Conservation (phyloP, 2,888 invertebrate genomes). For the Himalopsyche tibetana region DNA sequence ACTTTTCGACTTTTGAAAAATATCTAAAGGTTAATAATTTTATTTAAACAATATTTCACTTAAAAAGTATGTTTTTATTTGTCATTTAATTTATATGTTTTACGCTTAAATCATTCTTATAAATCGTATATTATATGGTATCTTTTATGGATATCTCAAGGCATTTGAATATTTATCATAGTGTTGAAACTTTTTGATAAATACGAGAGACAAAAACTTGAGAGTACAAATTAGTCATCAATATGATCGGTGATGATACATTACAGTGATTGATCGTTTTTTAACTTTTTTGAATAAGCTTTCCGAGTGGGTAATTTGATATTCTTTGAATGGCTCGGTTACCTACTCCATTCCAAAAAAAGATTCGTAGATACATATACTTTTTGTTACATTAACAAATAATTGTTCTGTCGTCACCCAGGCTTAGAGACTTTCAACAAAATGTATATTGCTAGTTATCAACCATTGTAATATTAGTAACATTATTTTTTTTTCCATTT, state of each 20-base stretch:
- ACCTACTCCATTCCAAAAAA: neutral
- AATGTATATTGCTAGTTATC: too few species aligned
- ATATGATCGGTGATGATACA: conserved; percentile 20
- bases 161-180: neutral
- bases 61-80: neutral
- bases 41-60: neutral
- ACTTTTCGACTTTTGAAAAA: too few species aligned
- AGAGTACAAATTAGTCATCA: conserved; percentile 37
- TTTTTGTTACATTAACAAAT: neutral
- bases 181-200: conserved; percentile 21
- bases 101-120: neutral
- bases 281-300: conserved; percentile 20
- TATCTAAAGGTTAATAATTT: neutral
- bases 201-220: conserved; percentile 34
- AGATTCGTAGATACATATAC: too few species aligned
- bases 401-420: neutral
- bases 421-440: too few species aligned
- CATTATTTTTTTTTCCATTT: too few species aligned
- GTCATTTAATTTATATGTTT: neutral
- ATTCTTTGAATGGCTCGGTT: neutral
- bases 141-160: neutral
- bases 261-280: conserved; percentile 32
- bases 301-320: conserved; percentile 28
- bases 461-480: too few species aligned
- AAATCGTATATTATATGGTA: conserved; percentile 12